phyloP scores from a whole-genome alignment of 2,888 invertebrate species.

The Steinernema hermaphroditum region DNA sequence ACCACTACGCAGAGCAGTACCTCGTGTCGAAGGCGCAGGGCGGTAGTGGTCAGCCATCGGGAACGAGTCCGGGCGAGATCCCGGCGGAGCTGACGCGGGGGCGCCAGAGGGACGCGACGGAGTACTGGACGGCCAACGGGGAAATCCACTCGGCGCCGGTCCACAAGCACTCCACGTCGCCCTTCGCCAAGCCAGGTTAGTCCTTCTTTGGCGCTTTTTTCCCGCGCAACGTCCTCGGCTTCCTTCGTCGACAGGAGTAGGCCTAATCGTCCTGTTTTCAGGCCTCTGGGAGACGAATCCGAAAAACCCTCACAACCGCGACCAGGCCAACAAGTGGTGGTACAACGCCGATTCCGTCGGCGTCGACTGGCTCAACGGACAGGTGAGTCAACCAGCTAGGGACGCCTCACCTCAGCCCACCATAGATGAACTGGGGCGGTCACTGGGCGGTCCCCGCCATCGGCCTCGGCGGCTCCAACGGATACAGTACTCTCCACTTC shows the following conservation, averaged over 20 bases:
- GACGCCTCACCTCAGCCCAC: too few relatives aligned
- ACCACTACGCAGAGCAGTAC: constrained; percentile 60
- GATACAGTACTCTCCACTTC: constrained; percentile 56
- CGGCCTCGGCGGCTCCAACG: constrained; percentile 59
- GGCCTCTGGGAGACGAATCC: constrained; percentile 62
- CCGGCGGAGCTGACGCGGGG: not conserved
- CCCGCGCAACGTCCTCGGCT: not conserved
- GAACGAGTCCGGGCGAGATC: constrained; percentile 27
- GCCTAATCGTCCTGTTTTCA: too few relatives aligned
- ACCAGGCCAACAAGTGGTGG: constrained; percentile 59
- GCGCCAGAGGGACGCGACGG: constrained; percentile 13
- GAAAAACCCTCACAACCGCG: constrained; percentile 59
- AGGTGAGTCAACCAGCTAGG: constrained; percentile 40
- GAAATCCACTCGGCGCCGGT: constrained; percentile 7
- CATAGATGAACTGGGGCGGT: constrained; percentile 46
- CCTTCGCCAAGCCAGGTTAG: constrained; percentile 61
- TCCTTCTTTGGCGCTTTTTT: constrained; percentile 36
- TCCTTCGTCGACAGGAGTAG: too few relatives aligned
- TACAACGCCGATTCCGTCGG: constrained; percentile 52
- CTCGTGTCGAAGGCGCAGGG: constrained; percentile 60
- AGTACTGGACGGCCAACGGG: constrained; percentile 26
- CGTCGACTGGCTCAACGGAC: constrained; percentile 61
- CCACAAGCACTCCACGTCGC: constrained; percentile 40
- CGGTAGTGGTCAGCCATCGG: constrained; percentile 50
- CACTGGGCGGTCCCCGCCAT: constrained; percentile 62